Base-by-base conservation (phyloP, 2,888 invertebrate species). In the Lumbricus terrestris region DNA sequence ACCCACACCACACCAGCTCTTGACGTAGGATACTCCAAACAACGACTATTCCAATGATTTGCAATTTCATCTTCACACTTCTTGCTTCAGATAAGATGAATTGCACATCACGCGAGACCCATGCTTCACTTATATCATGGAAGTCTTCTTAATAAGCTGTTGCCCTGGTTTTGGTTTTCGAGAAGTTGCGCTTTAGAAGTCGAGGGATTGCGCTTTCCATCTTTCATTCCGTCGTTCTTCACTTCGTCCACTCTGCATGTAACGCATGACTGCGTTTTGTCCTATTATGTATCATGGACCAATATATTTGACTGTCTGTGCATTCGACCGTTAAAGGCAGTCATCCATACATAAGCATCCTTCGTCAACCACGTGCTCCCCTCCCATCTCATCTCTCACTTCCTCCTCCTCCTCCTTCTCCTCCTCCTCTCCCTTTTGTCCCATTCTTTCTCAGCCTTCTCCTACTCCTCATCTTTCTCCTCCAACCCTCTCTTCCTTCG, bases 311-410 rank as follows among this genome's bases (percentile, higher is more conserved):
- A 69, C 69, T 69, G 69, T 69, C 69, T 69, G 69, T 69, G 2
- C 69, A 69, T 3, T 69, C 69, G 69, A 29, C 69, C 69, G 69
- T 69, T 69, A 69, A 69, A 69, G n/a, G 69, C 69, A 69, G 69
- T 69, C 69, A 69, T 69, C 69, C 69, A 69, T 69, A 69, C 69
- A 69, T n/a, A 69, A 69, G 69, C 69, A 69, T 69, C 38, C 88
- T 33, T 88, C 35, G 35, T 37, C 38, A 38, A 88, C 88, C 88
- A 88, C 37, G 34, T 15, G n/a, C 13, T 38, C 88, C 88, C 35
- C 37, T 38, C 29, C 37, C 35, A n/a, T 34, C 34, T 89, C 40
- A 47, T 42, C 20, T 89, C 89, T 89, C 89, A 82, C 89, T 85
- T 54, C 47, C 89, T 89, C 33, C 69, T 82, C n/a, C 11, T 69